A percentile compares a stretch with the other conserved stretches of the same genome.
Conservation (phyloP, 2,888 invertebrate species). For the Rotaria magnacalcarata region DNA sequence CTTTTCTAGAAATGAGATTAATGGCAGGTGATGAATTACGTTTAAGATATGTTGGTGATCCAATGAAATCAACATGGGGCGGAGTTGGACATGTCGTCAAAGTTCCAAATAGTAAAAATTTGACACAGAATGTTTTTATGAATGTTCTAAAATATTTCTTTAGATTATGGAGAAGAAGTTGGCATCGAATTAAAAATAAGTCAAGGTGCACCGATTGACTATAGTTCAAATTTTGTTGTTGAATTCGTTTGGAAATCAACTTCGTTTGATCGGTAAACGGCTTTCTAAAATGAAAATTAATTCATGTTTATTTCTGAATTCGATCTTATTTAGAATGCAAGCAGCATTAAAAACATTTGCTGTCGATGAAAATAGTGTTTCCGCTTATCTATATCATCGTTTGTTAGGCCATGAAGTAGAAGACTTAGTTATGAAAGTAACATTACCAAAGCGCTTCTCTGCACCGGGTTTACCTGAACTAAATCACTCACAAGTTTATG, state of each 20-base stretch:
- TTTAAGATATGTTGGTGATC: constrained; percentile 79
- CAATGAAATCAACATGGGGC: constrained; percentile 84
- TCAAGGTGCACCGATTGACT: constrained; percentile 84
- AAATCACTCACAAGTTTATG: constrained; percentile 90
- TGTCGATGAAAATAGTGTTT: constrained; percentile 89
- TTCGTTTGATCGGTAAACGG: constrained; percentile 71
- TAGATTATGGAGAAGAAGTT: constrained; percentile 88
- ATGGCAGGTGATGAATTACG: constrained; percentile 67
- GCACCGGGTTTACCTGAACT: constrained; percentile 94
- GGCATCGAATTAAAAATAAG: constrained; percentile 89
- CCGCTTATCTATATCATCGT: constrained; percentile 93
- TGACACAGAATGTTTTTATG: not conserved
- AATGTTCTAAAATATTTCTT: not conserved
- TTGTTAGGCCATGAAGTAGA: constrained; percentile 75
- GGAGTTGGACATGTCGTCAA: constrained; percentile 92
- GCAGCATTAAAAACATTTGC: constrained; percentile 87
- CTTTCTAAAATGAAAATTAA: too few species aligned
- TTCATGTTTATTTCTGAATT: too few species aligned
- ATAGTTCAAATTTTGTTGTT: constrained; percentile 88
- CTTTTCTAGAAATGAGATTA: constrained; percentile 40
- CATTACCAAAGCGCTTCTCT: constrained; percentile 89
- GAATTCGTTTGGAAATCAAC: constrained; percentile 99
- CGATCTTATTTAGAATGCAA: constrained; percentile 70
- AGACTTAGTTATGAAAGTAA: constrained; percentile 82
- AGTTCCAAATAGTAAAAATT: constrained; percentile 60